Base-by-base conservation (phyloP, 2,797 vertebrate genomes). In the Sebastes reedi region DNA sequence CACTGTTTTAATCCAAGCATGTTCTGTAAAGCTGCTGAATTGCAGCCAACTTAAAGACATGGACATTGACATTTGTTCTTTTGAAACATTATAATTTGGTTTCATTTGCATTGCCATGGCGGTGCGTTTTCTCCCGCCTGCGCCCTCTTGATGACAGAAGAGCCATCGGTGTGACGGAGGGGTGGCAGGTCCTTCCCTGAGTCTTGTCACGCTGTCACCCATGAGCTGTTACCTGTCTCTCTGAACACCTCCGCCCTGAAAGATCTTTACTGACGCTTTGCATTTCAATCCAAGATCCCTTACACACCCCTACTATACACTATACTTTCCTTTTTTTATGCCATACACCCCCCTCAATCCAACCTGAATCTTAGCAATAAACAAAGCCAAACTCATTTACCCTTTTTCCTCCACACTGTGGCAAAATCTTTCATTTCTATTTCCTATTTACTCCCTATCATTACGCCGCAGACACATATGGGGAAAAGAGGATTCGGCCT, bases 121-220 rank as follows among this genome's bases (percentile, higher is more conserved):
- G 4, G 34, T 55, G 77, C 59, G 52, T 32, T 69, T 84, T 79
- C 67, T 79, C 27, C 67, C 69, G 83, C 86, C 67, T 81, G 72
- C 70, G 67, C 67, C 50, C 29, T 79, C 75, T 34, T 46, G 65
- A 61, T 80, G 87, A 92, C 87, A 84, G 79, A 73, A 71, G 72
- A 85, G 84, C 75, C 84, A 86, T 86, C 82, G 81, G 72, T 72
- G 67, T 91, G 90, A 92, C 79, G 18, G 69, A 88, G 68, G 75
- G 36, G 79, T 86, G 89, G 86, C 68, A 52, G 85, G 77, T 82
- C 75, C 69, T 74, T 89, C 86, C 86, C 70, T 46, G 79, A 84
- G 71, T 79, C 81, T 75, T 87, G 91, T 92, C 91, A 90, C 84
- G 60, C 74, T 83, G 89, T 90, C 91, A 90, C 87, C 84, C 86